Base-by-base conservation (phyloP, 2,888 invertebrate genomes). In the Parelbella ahira region DNA sequence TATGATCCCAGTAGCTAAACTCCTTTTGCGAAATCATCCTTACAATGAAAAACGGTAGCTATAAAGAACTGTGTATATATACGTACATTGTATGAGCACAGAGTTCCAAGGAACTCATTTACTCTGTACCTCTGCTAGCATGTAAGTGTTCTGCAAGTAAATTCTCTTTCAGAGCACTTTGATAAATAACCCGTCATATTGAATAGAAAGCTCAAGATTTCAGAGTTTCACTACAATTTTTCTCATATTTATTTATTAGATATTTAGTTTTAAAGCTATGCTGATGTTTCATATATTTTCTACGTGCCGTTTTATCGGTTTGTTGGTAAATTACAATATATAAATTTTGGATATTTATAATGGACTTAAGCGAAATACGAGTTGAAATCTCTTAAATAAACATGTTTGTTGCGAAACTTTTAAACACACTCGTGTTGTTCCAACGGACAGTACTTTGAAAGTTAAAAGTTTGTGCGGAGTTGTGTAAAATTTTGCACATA, bases 171-270 rank as follows among this genome's bases (percentile, higher is more conserved):
- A 33, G 13, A 32, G 23, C 5, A n/a, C 27, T 33, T 41, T 41
- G 33, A 41, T 33, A 41, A 41, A 41, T 32, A 41, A 21, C 41
- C 41, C 41, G 41, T 33, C 33, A 32, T 10, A 41, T 41, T 41
- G 41, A 33, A 41, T 27, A 41, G 41, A 12, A 10, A 4, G 27
- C 15, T 10, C 9, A 25, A 25, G 25, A 39, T 33, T 41, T 27
- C 27, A 33, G 25, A 25, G 10, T 33, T 41, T 33, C 13, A 11
- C 33, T 13, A 8, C 10, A 18, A 41, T 41, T 41, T 37, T 41
- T 41, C 41, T 20, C 25, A 27, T 32, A 19, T 41, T 27, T 39
- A 25, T 19, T 39, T 41, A 32, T 41, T 19, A 41, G 11, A 27
- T 4, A 27, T 41, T 39, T 20, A 15, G 4, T 39, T 32, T 25